Conservation (phyloP, 2,113 vertebrate species). For the Gymnarchus niloticus region DNA sequence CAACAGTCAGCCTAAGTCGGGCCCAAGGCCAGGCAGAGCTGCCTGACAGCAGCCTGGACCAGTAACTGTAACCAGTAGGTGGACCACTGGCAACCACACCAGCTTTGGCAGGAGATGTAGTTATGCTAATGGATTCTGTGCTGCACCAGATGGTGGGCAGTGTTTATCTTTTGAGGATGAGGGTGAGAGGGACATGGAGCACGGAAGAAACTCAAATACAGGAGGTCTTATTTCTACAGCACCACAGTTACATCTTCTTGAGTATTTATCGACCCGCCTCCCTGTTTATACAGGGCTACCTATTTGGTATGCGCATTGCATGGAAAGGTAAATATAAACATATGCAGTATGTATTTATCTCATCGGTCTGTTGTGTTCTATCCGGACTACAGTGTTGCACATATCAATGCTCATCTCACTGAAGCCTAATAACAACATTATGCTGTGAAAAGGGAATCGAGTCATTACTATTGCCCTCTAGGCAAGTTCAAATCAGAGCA, state of each 20-base stretch:
- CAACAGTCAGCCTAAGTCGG: neutral
- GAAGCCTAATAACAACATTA: neutral
- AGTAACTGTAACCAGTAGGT: neutral
- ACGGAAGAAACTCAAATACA: neutral
- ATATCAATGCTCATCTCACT: neutral
- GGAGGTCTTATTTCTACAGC: neutral
- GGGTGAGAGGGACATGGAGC: neutral
- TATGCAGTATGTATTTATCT: neutral
- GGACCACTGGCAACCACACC: constrained; percentile 28
- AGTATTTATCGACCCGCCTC: neutral
- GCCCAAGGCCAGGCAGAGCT: neutral
- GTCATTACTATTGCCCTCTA: neutral
- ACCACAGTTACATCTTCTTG: neutral
- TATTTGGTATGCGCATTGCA: neutral
- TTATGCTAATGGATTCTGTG: constrained; percentile 54
- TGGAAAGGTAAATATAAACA: neutral
- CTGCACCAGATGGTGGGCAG: constrained; percentile 46
- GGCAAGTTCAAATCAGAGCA: neutral
- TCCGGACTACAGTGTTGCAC: neutral
- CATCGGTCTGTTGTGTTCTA: neutral
- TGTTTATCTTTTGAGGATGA: neutral
- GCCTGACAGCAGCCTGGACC: constrained; percentile 24
- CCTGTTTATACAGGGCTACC: neutral
- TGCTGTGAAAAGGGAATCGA: neutral
- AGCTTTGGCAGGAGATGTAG: constrained; percentile 38